These are phyloP conservation scores for Notodonta dromedarius DNA, from an alignment of 2,888 invertebrate genomes.

Conservation along the genomic window DNA sequence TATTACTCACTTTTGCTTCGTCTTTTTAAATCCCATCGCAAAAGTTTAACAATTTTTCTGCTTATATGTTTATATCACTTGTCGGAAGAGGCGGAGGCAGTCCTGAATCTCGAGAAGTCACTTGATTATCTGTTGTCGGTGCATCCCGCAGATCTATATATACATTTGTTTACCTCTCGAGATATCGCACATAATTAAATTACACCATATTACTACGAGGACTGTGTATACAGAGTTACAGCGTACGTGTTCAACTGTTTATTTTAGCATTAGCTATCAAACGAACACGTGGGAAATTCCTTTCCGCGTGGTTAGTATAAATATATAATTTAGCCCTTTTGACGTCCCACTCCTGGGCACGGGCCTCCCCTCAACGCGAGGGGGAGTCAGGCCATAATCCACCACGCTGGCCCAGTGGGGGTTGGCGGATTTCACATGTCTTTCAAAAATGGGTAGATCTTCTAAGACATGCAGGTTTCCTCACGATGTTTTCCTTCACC, in stretches of 20 bases:
- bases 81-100: background rate
- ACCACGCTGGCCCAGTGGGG: no score
- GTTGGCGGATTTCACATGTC: no score
- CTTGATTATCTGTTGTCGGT: conserved; percentile 11
- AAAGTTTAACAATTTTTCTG: background rate
- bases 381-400: no score
- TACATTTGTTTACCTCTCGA: conserved; percentile 21
- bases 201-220: conserved; percentile 5
- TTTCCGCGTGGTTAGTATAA: no score
- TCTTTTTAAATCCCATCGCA: conserved; percentile 22
- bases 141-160: conserved; percentile 18
- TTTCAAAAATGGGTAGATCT: no score
- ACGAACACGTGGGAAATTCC: background rate
- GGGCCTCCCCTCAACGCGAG: no score
- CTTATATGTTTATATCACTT: background rate
- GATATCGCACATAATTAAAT: conserved; percentile 30
- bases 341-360: no score
- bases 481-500: no score
- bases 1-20: conserved; percentile 17
- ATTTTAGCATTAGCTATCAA: background rate
- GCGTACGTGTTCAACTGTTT: conserved; percentile 14
- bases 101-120: background rate
- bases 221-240: conserved; percentile 4
- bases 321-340: no score
- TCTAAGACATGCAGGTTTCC: no score